Evolutionary conservation across 2,888 invertebrate genomes (phyloP).

Genomic region (Amblyjoppa fuscipennis): DNA sequence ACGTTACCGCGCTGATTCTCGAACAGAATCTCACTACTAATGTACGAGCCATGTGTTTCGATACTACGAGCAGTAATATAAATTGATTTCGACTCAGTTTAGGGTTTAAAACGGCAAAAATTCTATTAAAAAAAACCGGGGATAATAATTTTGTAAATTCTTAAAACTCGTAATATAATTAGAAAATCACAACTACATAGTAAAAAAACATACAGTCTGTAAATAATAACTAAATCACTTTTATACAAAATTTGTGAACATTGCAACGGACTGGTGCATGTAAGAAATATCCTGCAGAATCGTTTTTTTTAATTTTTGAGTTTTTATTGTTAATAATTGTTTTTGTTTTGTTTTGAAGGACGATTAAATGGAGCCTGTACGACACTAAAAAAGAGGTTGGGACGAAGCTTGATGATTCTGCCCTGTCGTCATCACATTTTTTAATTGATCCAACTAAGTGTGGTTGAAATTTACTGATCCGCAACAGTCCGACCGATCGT

Average conservation of each 20-base stretch:
- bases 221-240: no score
- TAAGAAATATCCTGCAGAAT: no score
- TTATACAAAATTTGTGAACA: background rate
- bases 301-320: no score
- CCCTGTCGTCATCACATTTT: conserved; percentile 38
- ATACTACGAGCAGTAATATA: conserved; percentile 68
- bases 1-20: no score
- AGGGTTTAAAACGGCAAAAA: background rate
- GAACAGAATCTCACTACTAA: background rate
- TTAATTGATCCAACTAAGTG: conserved; percentile 10
- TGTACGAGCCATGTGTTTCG: conserved; percentile 60
- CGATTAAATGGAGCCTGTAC: no score
- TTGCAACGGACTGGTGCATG: background rate
- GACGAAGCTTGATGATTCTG: conserved; percentile 8
- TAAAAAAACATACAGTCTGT: no score
- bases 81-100: background rate
- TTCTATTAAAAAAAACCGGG: background rate
- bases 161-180: no score
- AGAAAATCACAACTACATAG: no score
- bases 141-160: background rate
- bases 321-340: no score
- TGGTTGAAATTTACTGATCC: conserved; percentile 6
- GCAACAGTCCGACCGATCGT: conserved; percentile 14
- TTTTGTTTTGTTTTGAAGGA: no score
- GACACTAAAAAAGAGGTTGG: background rate